A percentile compares a stretch with the other conserved stretches of the same genome.
These are phyloP conservation scores for Apamea anceps DNA, from an alignment of 2,888 invertebrate genomes.

Conservation along the genomic window DNA sequence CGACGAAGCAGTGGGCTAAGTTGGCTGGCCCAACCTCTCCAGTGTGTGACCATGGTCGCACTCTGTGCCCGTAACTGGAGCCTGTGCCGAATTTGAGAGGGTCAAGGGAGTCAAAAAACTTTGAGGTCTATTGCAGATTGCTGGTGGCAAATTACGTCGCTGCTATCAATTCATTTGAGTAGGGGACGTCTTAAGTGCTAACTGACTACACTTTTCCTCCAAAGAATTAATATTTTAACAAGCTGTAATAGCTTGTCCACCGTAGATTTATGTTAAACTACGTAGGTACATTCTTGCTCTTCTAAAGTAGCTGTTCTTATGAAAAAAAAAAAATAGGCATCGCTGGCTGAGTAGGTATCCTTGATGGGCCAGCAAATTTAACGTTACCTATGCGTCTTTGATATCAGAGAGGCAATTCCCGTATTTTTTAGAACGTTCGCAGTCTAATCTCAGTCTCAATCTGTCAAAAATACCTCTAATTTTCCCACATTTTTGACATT, in stretches of 20 bases:
- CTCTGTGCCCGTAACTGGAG: conserved; percentile 93
- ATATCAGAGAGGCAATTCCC: background rate
- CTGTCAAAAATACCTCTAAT: too few species aligned
- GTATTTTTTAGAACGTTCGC: too few species aligned
- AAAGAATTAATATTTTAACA: background rate
- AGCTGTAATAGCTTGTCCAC: background rate
- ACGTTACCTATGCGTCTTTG: background rate
- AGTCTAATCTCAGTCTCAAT: too few species aligned
- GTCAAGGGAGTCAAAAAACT: background rate
- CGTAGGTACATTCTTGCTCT: background rate
- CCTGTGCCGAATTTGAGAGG: conserved; percentile 74
- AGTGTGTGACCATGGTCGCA: conserved; percentile 94
- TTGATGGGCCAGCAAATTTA: background rate
- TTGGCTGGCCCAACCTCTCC: conserved; percentile 92
- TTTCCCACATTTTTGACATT: too few species aligned
- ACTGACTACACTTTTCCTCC: background rate
- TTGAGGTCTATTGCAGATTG: background rate
- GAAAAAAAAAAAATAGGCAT: background rate
- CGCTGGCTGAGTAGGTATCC: too few species aligned
- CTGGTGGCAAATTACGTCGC: background rate
- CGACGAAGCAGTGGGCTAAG: conserved; percentile 97
- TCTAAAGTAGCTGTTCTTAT: background rate
- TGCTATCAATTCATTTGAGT: background rate
- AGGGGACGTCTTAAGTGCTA: too few species aligned
- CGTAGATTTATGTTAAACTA: background rate